phyloP scores from a whole-genome alignment of 2,797 vertebrate genomes.

The Pitangus sulphuratus region DNA sequence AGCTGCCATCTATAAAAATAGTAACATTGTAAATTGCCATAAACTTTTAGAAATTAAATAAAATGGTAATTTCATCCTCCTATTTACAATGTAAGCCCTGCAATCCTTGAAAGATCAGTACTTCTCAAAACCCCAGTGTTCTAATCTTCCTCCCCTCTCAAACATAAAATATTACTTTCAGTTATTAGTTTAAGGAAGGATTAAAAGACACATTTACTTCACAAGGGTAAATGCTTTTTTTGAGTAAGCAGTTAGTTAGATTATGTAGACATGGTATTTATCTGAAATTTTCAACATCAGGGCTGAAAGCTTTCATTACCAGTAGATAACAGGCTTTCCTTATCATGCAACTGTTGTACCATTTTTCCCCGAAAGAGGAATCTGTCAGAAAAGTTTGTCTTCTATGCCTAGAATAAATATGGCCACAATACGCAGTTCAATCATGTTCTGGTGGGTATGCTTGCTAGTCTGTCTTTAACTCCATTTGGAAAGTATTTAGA shows the following conservation, averaged over 20 bases:
- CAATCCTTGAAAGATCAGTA: background rate
- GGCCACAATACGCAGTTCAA: background rate
- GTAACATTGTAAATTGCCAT: background rate
- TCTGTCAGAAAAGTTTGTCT: background rate
- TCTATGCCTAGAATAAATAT: background rate
- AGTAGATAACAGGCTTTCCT: background rate
- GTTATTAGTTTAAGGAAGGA: background rate
- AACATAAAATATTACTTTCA: background rate
- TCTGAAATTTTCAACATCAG: background rate
- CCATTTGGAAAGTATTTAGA: background rate
- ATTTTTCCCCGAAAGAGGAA: background rate
- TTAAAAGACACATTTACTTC: conserved; percentile 7
- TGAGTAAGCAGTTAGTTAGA: conserved; percentile 14
- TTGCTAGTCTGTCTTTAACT: background rate
- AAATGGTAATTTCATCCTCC: background rate
- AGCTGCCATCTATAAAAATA: background rate
- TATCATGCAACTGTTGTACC: background rate
- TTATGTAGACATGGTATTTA: background rate
- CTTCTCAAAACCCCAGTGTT: background rate
- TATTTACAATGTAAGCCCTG: background rate
- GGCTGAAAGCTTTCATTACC: background rate
- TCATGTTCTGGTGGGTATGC: background rate
- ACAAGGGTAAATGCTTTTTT: background rate
- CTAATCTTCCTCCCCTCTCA: background rate
- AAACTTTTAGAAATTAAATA: background rate